These are phyloP conservation scores for Chiloscyllium plagiosum DNA, from an alignment of 2,113 vertebrate species.

Conservation along the genomic window DNA sequence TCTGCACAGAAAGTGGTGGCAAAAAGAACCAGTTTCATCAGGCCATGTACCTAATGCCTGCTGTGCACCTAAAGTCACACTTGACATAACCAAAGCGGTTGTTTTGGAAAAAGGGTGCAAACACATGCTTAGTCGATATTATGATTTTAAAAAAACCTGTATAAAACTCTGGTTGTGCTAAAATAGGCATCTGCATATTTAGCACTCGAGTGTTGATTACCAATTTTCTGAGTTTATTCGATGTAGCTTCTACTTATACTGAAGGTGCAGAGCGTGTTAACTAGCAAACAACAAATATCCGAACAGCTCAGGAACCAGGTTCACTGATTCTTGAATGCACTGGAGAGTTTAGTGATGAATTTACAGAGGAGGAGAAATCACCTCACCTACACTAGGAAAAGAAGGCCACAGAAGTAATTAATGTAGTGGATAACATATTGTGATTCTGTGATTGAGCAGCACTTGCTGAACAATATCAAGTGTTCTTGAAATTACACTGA, in stretches of 20 bases:
- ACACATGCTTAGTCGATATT: neutral
- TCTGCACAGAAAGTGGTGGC: neutral
- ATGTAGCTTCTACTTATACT: neutral
- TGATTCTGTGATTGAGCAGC: no score
- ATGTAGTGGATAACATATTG: neutral
- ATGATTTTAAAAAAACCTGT: neutral
- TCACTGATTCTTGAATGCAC: neutral
- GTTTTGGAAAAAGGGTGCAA: neutral
- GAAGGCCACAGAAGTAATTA: neutral
- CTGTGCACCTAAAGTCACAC: neutral
- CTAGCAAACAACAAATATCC: neutral
- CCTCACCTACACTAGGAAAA: neutral
- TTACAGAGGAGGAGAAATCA: neutral
- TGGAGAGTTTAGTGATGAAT: neutral
- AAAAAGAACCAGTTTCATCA: neutral
- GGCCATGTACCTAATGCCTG: neutral
- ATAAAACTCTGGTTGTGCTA: neutral
- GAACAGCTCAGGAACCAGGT: neutral
- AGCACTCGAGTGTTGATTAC: neutral
- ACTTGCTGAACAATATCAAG: no score
- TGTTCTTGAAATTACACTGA: no score
- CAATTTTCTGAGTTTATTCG: neutral
- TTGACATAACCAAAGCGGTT: neutral
- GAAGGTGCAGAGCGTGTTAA: neutral
- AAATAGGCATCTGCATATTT: neutral